Percentiles rank a stretch among this genome's conserved stretches.
Evolutionary conservation across 2,797 vertebrate species (phyloP).

Genomic region (Tokudaia muenninki): DNA sequence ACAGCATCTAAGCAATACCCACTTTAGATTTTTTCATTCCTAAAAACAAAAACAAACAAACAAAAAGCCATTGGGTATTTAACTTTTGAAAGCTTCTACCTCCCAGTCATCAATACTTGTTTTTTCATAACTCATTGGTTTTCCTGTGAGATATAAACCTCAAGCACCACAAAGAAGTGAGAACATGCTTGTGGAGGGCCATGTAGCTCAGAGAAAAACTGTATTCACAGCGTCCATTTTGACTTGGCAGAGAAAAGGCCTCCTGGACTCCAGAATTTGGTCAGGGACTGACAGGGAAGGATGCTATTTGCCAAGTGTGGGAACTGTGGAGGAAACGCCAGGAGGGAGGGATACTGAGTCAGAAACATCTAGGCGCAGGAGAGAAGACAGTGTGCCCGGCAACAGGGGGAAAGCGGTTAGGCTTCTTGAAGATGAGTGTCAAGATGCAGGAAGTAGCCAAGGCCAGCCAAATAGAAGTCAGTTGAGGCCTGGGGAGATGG

Average conservation of each 20-base stretch:
- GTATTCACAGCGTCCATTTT: neutral
- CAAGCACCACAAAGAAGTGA: neutral
- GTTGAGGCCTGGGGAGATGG: neutral
- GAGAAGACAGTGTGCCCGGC: neutral
- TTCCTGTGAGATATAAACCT: neutral
- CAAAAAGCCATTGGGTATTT: neutral
- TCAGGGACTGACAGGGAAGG: neutral
- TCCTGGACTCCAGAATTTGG: neutral
- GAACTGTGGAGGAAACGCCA: neutral
- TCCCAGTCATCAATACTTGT: neutral
- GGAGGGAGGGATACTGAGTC: neutral
- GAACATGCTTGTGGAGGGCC: neutral
- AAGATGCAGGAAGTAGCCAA: neutral
- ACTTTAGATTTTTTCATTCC: neutral
- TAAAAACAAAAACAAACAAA: neutral
- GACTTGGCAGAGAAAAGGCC: neutral
- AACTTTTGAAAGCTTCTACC: neutral
- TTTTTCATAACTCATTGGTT: neutral
- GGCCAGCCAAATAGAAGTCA: slow-evolving; percentile 7
- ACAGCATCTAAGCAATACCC: neutral
- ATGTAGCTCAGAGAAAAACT: too few relatives aligned
- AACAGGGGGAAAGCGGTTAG: neutral
- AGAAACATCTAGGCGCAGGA: neutral
- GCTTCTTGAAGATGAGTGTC: neutral
- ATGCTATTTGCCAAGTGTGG: neutral